These are phyloP conservation scores for Halictus ligatus DNA, from an alignment of 2,888 invertebrate genomes.

Conservation along the genomic window DNA sequence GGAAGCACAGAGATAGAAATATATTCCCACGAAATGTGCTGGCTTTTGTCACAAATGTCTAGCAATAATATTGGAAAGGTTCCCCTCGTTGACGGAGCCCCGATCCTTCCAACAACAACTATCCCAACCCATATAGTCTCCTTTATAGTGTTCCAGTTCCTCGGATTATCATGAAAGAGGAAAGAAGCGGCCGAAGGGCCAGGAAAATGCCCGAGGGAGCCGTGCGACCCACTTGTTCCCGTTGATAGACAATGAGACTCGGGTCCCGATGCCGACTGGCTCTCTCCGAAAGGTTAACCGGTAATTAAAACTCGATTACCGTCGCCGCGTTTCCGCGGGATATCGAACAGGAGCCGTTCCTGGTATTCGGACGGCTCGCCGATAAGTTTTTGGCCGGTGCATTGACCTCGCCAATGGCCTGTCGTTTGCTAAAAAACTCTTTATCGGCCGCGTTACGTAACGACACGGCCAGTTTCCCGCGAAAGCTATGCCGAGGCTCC, in stretches of 20 bases:
- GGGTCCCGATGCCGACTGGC: conserved; percentile 13
- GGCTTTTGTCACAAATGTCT: too few species aligned
- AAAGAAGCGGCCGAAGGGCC: conserved; percentile 1
- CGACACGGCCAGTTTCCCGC: neutral
- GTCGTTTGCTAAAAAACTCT: conserved; percentile 25
- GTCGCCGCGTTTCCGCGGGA: conserved; percentile 37
- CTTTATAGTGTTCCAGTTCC: neutral
- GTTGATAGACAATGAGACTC: conserved; percentile 55
- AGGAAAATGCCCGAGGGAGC: conserved; percentile 39
- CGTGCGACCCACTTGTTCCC: conserved; percentile 46
- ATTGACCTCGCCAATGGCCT: conserved; percentile 13
- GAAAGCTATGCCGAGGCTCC: neutral
- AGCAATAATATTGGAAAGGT: too few species aligned
- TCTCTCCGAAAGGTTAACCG: conserved; percentile 47
- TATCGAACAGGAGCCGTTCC: conserved; percentile 38
- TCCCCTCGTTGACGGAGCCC: too few species aligned
- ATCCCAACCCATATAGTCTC: neutral
- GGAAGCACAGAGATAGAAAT: too few species aligned
- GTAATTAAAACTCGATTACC: conserved; percentile 54
- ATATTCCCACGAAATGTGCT: too few species aligned
- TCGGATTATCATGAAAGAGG: neutral
- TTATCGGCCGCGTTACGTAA: conserved; percentile 17
- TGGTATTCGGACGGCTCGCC: conserved; percentile 16
- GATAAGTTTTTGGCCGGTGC: conserved; percentile 25
- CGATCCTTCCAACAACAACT: neutral